Percentiles rank a stretch among this genome's conserved stretches.
These are phyloP conservation scores for Lepidochrysops patricia DNA, from an alignment of 2,888 invertebrate species.

Conservation along the genomic window DNA sequence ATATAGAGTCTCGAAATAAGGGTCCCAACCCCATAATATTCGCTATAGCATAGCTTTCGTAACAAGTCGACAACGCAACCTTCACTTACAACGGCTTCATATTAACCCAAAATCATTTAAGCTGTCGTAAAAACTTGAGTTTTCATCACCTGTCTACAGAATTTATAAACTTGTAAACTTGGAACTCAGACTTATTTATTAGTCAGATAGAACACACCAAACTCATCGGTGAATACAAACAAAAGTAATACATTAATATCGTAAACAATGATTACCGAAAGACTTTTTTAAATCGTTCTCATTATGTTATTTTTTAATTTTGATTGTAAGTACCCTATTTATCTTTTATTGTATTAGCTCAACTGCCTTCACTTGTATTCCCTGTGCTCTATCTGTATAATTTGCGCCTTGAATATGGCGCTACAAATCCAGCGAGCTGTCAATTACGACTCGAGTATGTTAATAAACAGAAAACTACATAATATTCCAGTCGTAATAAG, in stretches of 20 bases:
- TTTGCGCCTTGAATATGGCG: no score
- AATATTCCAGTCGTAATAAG: neutral
- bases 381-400: no score
- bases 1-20: neutral
- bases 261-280: no score
- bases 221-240: no score
- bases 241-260: no score
- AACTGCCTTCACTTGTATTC: no score
- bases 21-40: neutral
- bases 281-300: no score
- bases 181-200: no score
- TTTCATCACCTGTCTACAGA: neutral
- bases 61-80: neutral
- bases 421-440: neutral
- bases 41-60: neutral
- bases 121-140: neutral
- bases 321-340: no score
- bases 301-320: no score
- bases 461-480: neutral
- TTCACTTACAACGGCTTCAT: neutral
- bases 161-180: neutral
- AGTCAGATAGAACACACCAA: no score
- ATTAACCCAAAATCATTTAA: neutral
- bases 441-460: neutral
- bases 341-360: no score